Conservation (phyloP, 2,113 vertebrate species). For the Sigmodon hispidus region DNA sequence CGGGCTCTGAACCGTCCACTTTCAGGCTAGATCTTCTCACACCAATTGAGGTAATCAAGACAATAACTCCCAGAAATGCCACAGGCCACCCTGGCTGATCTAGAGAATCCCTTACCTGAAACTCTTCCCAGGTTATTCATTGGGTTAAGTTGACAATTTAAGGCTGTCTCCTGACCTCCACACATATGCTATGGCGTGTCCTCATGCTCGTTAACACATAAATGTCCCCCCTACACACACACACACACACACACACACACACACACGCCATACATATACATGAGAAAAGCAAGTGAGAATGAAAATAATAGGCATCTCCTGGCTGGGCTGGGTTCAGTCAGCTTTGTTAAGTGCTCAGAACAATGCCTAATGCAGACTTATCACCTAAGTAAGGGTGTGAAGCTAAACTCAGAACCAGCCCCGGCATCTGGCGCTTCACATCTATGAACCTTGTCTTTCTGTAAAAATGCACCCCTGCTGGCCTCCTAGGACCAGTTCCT, state of each 20-base stretch:
- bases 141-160: neutral
- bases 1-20: neutral
- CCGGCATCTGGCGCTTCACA: neutral
- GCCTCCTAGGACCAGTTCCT: neutral
- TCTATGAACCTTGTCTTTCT: conserved; percentile 42
- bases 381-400: neutral
- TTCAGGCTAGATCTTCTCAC: neutral
- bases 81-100: neutral
- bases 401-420: neutral
- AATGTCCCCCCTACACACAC: neutral
- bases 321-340: neutral
- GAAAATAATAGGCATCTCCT: neutral
- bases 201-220: neutral
- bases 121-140: neutral
- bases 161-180: neutral
- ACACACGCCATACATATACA: neutral
- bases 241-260: neutral
- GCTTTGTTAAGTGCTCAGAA: neutral
- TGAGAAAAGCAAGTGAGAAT: neutral
- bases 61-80: neutral
- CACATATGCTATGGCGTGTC: neutral
- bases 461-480: neutral
- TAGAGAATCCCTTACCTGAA: neutral
- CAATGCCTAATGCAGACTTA: neutral
- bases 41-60: neutral